Conservation (phyloP, 2,797 vertebrate species). For the Periparus ater region DNA sequence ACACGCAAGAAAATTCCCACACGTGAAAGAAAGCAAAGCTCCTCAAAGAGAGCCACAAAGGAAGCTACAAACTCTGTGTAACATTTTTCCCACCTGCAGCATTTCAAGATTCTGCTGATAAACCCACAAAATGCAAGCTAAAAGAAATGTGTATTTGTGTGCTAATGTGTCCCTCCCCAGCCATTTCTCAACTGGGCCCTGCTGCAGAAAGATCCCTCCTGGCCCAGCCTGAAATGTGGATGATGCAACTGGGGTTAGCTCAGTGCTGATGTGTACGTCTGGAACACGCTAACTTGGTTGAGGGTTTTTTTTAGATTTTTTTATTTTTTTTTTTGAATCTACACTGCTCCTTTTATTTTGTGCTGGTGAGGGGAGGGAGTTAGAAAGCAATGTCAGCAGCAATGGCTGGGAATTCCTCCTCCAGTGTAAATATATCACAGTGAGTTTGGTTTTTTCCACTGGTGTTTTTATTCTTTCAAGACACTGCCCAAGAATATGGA, state of each 20-base stretch:
- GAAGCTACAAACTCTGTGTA: background rate
- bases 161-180: conserved; percentile 19
- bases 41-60: background rate
- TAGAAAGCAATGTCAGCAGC: conserved; percentile 19
- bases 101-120: conserved; percentile 48
- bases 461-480: background rate
- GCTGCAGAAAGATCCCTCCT: conserved; percentile 46
- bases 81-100: conserved; percentile 15
- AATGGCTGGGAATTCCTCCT: conserved; percentile 17
- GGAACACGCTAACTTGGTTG: conserved; percentile 18
- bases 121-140: background rate
- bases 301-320: background rate
- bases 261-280: conserved; percentile 62
- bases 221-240: conserved; percentile 56
- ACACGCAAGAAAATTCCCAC: background rate
- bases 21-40: background rate
- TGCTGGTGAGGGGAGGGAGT: background rate
- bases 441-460: background rate
- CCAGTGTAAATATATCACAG: background rate
- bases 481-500: background rate
- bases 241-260: conserved; percentile 68
- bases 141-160: background rate
- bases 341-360: conserved; percentile 52
- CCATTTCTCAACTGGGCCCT: background rate
- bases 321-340: background rate